phyloP scores from a whole-genome alignment of 2,888 invertebrate genomes.

The Uropetala carovei region DNA sequence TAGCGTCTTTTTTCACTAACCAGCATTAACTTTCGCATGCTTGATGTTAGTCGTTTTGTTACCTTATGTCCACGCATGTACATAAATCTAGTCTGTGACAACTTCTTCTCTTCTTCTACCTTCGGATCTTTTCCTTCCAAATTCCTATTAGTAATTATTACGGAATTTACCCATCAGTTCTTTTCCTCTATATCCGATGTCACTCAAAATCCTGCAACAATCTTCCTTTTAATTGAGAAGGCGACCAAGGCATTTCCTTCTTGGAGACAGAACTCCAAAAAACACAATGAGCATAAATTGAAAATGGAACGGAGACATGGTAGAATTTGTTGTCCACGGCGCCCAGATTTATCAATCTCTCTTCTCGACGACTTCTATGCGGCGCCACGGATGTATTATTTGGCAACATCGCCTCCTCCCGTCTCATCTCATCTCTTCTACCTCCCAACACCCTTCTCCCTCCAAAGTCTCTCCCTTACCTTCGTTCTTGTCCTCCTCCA shows the following conservation, averaged over 20 bases:
- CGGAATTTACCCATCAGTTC: background rate
- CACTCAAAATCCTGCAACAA: background rate
- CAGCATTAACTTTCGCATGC: no score
- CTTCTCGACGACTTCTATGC: background rate
- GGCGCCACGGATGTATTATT: background rate
- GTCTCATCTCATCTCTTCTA: no score
- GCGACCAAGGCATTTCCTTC: background rate
- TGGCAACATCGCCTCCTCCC: constrained; percentile 37
- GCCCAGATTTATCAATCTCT: background rate
- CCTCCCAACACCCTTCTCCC: background rate
- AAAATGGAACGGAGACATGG: constrained; percentile 15
- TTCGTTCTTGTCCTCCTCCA: constrained; percentile 49
- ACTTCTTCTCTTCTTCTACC: no score
- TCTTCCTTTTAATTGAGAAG: background rate
- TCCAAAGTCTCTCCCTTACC: background rate
- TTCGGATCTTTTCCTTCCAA: background rate
- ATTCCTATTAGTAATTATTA: background rate
- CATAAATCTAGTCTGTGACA: no score
- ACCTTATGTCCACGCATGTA: no score
- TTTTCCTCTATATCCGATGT: background rate
- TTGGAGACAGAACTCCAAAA: background rate
- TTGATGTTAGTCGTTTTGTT: no score
- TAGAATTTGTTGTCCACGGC: background rate
- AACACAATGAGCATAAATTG: background rate
- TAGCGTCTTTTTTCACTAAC: no score